Evolutionary conservation across 2,888 invertebrate genomes (phyloP), one percentile per base, ranked within the genome.

Genomic region (Hirtodrosophila trivittata): DNA sequence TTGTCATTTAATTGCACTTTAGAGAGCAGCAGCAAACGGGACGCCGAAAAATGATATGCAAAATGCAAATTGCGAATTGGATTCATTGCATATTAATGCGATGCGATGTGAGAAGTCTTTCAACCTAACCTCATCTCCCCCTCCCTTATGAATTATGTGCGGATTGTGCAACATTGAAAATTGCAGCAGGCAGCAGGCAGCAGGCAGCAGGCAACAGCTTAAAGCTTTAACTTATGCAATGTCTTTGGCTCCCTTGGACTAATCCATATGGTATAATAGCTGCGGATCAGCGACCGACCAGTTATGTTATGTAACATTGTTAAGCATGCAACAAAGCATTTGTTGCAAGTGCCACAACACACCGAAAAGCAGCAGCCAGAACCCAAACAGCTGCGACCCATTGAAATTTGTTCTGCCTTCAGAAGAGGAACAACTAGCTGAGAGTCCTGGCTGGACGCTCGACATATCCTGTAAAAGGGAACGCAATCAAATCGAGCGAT

Each of bases 1-100:
- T 83, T 80, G 84, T 80, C 80, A 86, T 81, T 81, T 81, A 83
- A 81, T 83, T 80, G 86, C 71, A 78, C 78, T 82, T 77, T 67
- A 16, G 59, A 55, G 32, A 38, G 56, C 42, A 39, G 43, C 37
- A 38, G 52, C 42, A 39, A 45, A 54, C 7, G 35, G 13, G 25
- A 25, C 54, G 49, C 56, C 56, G 12, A 64, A 66, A 76, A 82
- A 75, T 75, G 52, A 78, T 68, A 75, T 78, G 75, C 80, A 78
- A 76, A 74, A 84, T 82, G 65, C 74, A 77, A 80, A 66, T 69
- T 50, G 47, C 54, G 54, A 12, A 18, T n/a, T 13, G 37, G 43
- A 18, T 55, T 57, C 37, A 62, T 65, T 62, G 59, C 64, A 65
- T 71, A 76, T 83, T 67, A 32, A 70, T 64, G 46, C 18, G 30